These are phyloP conservation scores for Polylopha cassiicola DNA, from an alignment of 2,888 invertebrate genomes.

Conservation along the genomic window DNA sequence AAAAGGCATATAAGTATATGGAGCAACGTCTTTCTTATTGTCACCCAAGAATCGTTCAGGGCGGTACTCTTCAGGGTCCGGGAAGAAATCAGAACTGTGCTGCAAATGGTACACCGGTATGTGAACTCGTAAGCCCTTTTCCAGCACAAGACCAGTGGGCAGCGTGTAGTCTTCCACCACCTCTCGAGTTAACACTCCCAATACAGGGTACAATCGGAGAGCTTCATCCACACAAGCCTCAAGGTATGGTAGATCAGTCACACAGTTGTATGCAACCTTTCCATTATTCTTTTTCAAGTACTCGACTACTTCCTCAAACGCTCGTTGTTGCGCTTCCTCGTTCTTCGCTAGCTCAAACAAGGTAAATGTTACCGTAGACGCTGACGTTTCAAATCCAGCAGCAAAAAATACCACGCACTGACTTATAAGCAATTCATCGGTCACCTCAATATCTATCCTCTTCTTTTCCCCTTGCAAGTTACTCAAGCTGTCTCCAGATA, in stretches of 20 bases:
- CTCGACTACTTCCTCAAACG: constrained; percentile 53
- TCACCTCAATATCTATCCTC: constrained; percentile 38
- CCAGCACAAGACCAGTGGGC: constrained; percentile 11
- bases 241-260: constrained; percentile 64
- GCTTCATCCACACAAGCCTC: constrained; percentile 63
- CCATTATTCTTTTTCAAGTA: constrained; percentile 47
- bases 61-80: constrained; percentile 11
- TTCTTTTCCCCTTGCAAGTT: constrained; percentile 26
- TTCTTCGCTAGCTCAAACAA: constrained; percentile 68
- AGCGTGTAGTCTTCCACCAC: constrained; percentile 13
- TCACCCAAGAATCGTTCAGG: constrained; percentile 13
- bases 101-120: constrained; percentile 19
- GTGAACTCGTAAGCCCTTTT: constrained; percentile 12
- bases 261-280: constrained; percentile 58
- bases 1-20: constrained; percentile 23
- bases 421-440: constrained; percentile 62
- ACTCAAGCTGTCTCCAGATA: constrained; percentile 25
- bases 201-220: constrained; percentile 59
- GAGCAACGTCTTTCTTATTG: constrained; percentile 10
- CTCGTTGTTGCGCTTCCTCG: constrained; percentile 53
- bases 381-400: constrained; percentile 75
- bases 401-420: constrained; percentile 71
- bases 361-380: constrained; percentile 60
- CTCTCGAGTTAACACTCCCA: constrained; percentile 39
- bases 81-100: constrained; percentile 4